These are phyloP conservation scores for Enteromius paludinosus DNA, from an alignment of 2,797 vertebrate genomes.

Conservation along the genomic window DNA sequence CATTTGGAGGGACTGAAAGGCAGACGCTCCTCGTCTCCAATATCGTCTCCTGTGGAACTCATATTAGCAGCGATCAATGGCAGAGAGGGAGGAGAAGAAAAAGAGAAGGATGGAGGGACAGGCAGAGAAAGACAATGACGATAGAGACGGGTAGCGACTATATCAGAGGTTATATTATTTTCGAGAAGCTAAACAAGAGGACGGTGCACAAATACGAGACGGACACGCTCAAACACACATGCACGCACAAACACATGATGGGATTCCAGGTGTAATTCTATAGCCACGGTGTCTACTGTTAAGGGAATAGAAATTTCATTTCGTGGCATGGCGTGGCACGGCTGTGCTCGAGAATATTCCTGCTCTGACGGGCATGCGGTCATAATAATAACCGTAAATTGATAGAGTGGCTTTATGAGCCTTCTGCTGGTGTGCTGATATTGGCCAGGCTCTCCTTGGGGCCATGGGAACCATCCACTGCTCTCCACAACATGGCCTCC, in stretches of 20 bases:
- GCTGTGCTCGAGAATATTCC: slow-evolving; percentile 55
- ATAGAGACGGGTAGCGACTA: neutral
- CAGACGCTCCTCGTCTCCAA: slow-evolving; percentile 33
- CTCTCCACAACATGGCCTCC: slow-evolving; percentile 63
- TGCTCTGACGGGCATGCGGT: slow-evolving; percentile 54
- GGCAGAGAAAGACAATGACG: slow-evolving; percentile 8
- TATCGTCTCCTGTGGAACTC: slow-evolving; percentile 20
- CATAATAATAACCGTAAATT: slow-evolving; percentile 70
- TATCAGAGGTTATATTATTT: slow-evolving; percentile 37
- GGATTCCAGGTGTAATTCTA: slow-evolving; percentile 58
- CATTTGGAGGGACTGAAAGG: slow-evolving; percentile 17
- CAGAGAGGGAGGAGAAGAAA: neutral
- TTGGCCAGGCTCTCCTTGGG: slow-evolving; percentile 77
- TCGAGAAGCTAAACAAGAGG: slow-evolving; percentile 32
- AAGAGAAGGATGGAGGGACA: slow-evolving; percentile 11
- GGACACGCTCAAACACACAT: slow-evolving; percentile 26
- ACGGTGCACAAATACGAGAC: slow-evolving; percentile 14
- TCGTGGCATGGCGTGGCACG: slow-evolving; percentile 62
- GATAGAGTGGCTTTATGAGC: slow-evolving; percentile 79
- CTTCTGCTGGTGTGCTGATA: slow-evolving; percentile 79
- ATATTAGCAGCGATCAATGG: slow-evolving; percentile 34
- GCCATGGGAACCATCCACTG: slow-evolving; percentile 73
- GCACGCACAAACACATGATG: slow-evolving; percentile 50
- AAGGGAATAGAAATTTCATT: slow-evolving; percentile 66
- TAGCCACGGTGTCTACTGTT: slow-evolving; percentile 55